Evolutionary conservation across 2,113 vertebrate genomes (phyloP).

Genomic region (Paramormyrops kingsleyae): DNA sequence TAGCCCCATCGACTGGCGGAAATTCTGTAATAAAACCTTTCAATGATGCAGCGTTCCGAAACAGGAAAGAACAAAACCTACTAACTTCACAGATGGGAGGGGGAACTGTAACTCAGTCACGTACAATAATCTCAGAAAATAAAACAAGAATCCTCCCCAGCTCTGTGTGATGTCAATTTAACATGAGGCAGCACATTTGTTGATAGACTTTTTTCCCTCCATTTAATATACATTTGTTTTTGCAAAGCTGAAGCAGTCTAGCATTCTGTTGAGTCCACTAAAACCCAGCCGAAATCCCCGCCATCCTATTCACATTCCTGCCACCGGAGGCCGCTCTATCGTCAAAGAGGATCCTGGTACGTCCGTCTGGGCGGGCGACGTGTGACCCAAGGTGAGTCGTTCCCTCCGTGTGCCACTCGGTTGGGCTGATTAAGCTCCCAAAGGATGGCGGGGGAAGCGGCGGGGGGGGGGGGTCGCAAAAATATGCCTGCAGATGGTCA

Average conservation of each 20-base stretch:
- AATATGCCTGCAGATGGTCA: conserved; percentile 28
- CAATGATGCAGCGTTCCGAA: not conserved
- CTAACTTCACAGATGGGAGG: not conserved
- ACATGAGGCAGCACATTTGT: conserved; percentile 54
- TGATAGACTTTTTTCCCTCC: conserved; percentile 28
- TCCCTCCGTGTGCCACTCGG: conserved; percentile 23
- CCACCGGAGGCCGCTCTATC: not conserved
- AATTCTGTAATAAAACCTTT: not conserved
- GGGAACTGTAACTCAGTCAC: not conserved
- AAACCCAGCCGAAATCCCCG: conserved; percentile 39
- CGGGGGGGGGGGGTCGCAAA: not conserved
- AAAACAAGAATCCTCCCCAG: conserved; percentile 39
- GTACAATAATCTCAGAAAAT: conserved; percentile 50
- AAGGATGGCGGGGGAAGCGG: conserved; percentile 12
- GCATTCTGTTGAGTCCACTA: conserved; percentile 34
- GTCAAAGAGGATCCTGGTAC: not conserved
- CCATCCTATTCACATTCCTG: conserved; percentile 30
- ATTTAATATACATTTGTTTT: conserved; percentile 39
- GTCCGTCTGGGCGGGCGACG: not conserved
- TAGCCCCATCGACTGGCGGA: conserved; percentile 38
- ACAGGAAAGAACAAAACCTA: not conserved
- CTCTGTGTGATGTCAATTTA: conserved; percentile 34
- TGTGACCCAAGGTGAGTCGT: conserved; percentile 40
- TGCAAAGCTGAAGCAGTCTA: conserved; percentile 60
- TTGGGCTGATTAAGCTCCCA: conserved; percentile 13